phyloP scores from a whole-genome alignment of 2,888 invertebrate genomes.

The Rhorus exstirpatorius region DNA sequence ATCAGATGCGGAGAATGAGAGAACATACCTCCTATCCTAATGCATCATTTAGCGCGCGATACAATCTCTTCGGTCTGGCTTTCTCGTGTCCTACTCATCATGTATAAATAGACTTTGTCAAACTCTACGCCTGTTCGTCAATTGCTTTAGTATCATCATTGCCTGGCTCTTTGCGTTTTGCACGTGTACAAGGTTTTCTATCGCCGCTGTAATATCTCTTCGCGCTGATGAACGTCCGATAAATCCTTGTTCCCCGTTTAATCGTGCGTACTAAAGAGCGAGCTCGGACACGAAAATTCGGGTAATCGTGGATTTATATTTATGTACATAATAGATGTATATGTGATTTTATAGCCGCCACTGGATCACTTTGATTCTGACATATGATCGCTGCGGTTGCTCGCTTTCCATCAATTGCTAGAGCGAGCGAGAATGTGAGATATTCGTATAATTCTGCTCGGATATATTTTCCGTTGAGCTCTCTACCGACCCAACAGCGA shows the following conservation, averaged over 20 bases:
- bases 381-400: conserved; percentile 36
- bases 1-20: conserved; percentile 22
- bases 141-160: conserved; percentile 49
- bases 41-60: not conserved
- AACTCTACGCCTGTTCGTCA: conserved; percentile 39
- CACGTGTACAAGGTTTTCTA: conserved; percentile 25
- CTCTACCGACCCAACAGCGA: not conserved
- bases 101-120: conserved; percentile 23
- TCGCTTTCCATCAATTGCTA: conserved; percentile 36
- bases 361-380: conserved; percentile 45
- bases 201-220: conserved; percentile 55
- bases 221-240: conserved; percentile 49
- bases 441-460: conserved; percentile 36
- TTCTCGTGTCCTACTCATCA: conserved; percentile 11
- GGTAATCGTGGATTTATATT: conserved; percentile 27
- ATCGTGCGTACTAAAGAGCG: conserved; percentile 36
- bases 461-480: conserved; percentile 18
- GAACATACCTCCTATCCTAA: conserved; percentile 9
- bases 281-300: not conserved
- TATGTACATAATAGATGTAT: not conserved
- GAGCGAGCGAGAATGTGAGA: conserved; percentile 10
- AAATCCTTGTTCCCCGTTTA: conserved; percentile 45
- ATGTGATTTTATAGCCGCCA: not conserved
- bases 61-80: conserved; percentile 10
- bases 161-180: conserved; percentile 1